These are phyloP conservation scores for Microctenopoma lineatum DNA, from an alignment of 2,797 vertebrate species.

Conservation along the genomic window DNA sequence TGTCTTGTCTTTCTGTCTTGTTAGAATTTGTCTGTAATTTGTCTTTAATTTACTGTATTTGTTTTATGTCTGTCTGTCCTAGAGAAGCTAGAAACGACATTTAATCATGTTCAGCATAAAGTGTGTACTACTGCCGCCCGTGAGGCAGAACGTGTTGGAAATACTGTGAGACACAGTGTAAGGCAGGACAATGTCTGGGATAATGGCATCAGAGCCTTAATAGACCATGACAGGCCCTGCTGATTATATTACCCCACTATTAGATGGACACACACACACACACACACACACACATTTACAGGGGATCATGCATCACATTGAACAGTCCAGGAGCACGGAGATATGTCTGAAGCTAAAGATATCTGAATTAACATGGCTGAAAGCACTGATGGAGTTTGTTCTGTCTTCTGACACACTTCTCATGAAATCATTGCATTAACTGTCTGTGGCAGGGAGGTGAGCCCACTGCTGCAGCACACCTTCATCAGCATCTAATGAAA, in stretches of 20 bases:
- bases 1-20: no score
- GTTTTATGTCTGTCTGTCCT: no score
- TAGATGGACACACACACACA: constrained; percentile 24
- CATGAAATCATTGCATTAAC: not conserved
- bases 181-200: constrained; percentile 7
- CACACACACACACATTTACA: constrained; percentile 14
- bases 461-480: not conserved
- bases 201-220: constrained; percentile 38
- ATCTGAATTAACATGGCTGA: not conserved
- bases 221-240: constrained; percentile 33
- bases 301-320: not conserved
- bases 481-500: not conserved
- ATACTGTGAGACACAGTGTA: not conserved
- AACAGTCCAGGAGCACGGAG: constrained; percentile 1
- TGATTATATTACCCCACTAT: constrained; percentile 45
- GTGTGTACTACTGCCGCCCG: no score
- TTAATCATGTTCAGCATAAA: no score
- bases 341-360: not conserved
- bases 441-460: not conserved
- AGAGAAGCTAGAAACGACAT: no score
- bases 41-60: no score
- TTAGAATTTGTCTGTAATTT: no score
- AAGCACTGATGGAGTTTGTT: not conserved
- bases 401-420: not conserved
- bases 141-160: no score